A percentile compares a stretch with the other conserved stretches of the same genome.
Evolutionary conservation across 1,140 invertebrate species (phyloP).

Genomic region (Drosophila sechellia): DNA sequence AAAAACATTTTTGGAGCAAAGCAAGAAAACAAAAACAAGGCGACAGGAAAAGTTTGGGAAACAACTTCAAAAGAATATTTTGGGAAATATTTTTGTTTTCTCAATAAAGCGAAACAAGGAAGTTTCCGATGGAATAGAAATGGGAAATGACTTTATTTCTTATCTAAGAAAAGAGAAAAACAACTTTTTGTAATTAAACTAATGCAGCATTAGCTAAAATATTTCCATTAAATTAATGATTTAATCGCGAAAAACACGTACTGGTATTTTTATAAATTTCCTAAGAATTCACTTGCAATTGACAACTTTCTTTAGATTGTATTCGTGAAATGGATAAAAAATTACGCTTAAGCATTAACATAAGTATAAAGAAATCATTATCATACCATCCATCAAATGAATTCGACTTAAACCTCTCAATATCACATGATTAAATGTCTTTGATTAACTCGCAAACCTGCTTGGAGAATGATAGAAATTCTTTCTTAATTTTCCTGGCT

Average conservation of each 20-base stretch:
- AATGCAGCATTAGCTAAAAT: too few species aligned
- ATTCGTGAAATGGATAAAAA: neutral
- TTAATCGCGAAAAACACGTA: neutral
- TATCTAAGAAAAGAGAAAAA: neutral
- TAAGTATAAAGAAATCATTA: slow-evolving; percentile 7
- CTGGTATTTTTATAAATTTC: neutral
- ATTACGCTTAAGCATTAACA: neutral
- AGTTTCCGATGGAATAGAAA: too few species aligned
- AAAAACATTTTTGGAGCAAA: slow-evolving; percentile 47
- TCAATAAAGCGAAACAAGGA: neutral
- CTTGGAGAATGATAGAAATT: slow-evolving; percentile 26
- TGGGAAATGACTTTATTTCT: too few species aligned
- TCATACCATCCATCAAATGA: slow-evolving; percentile 16
- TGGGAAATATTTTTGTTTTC: slow-evolving; percentile 1
- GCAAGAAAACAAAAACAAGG: slow-evolving; percentile 12
- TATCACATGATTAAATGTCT: slow-evolving; percentile 20
- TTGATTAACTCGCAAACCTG: slow-evolving; percentile 24
- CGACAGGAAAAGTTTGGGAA: neutral
- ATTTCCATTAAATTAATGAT: neutral
- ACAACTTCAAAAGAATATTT: slow-evolving; percentile 5
- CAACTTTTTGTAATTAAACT: neutral
- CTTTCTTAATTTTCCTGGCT: slow-evolving; percentile 26
- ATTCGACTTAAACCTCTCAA: slow-evolving; percentile 1
- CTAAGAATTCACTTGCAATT: too few species aligned
- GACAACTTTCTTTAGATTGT: neutral